phyloP scores from a whole-genome alignment of 2,113 vertebrate species.

The Rostratula benghalensis region DNA sequence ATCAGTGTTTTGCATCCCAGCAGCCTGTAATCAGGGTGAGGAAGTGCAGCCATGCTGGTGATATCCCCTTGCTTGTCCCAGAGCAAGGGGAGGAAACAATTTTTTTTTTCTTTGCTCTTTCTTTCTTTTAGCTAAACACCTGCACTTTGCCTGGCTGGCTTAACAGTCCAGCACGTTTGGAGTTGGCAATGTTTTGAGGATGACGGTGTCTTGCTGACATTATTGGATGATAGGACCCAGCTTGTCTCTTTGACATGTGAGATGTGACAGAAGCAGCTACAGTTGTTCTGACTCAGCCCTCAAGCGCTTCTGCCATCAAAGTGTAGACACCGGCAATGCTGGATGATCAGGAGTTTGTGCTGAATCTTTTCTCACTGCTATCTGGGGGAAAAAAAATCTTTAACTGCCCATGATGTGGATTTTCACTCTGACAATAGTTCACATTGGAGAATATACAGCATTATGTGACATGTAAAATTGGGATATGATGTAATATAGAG shows the following conservation, averaged over 20 bases:
- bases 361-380: conserved; percentile 1
- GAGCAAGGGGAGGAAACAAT: not conserved
- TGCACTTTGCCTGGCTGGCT: not conserved
- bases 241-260: not conserved
- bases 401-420: not conserved
- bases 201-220: not conserved
- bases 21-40: not conserved
- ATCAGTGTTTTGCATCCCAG: not conserved
- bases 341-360: not conserved
- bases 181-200: not conserved
- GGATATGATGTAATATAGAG: not conserved
- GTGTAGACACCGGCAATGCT: not conserved
- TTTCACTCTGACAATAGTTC: not conserved
- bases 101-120: not conserved
- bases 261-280: not conserved
- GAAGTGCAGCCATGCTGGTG: not conserved
- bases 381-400: not conserved
- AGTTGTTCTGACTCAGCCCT: conserved; percentile 3
- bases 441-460: not conserved
- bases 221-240: not conserved
- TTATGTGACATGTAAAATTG: not conserved
- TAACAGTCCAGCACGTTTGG: not conserved
- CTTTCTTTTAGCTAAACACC: not conserved
- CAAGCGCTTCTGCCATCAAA: not conserved
- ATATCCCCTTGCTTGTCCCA: not conserved